Conservation (phyloP, 2,113 vertebrate genomes). For the Acanthisitta chloris region DNA sequence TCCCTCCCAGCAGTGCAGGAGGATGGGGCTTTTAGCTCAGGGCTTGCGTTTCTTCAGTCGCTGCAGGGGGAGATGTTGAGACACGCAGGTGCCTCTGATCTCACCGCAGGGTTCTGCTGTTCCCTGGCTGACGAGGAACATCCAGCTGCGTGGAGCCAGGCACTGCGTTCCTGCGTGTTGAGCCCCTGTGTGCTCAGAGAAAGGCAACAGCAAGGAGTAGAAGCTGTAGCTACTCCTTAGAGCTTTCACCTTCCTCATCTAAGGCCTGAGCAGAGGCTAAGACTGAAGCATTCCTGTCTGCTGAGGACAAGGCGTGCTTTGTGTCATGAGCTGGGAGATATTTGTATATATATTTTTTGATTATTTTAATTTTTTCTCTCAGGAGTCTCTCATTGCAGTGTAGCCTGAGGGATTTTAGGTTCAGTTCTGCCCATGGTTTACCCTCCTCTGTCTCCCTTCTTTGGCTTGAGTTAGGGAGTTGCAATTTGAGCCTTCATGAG, state of each 20-base stretch:
- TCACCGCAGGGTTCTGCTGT: background rate
- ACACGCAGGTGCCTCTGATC: background rate
- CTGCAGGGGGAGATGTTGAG: background rate
- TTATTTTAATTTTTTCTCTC: background rate
- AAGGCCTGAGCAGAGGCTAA: background rate
- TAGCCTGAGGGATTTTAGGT: background rate
- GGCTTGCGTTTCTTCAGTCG: background rate
- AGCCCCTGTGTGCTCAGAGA: background rate
- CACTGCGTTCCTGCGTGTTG: accelerated
- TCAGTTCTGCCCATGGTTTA: background rate
- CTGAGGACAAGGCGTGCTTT: background rate
- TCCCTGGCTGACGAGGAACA: background rate
- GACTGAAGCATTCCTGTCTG: background rate
- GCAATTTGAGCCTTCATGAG: background rate
- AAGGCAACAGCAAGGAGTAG: background rate
- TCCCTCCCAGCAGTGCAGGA: accelerated
- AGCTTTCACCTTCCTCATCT: background rate
- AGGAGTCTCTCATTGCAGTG: background rate
- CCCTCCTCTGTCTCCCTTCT: background rate
- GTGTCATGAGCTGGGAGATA: background rate
- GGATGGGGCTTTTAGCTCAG: accelerated
- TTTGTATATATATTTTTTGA: accelerated
- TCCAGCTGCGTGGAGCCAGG: background rate
- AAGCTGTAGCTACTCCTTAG: background rate
- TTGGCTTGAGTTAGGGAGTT: background rate